phyloP scores from a whole-genome alignment of 2,797 vertebrate species.

The Martes flavigula region DNA sequence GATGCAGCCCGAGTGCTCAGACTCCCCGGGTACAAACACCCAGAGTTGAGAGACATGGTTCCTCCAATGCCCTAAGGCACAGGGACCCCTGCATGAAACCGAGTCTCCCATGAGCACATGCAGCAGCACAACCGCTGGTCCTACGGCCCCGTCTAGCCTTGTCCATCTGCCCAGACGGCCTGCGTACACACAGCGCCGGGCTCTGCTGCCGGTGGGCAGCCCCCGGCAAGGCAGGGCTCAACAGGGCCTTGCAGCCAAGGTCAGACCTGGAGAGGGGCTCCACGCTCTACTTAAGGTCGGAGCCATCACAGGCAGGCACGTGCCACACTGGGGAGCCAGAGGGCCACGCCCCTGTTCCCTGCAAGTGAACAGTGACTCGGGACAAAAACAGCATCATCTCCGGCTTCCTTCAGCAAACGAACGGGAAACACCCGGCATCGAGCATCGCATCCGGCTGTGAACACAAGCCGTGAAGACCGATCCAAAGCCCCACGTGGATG shows the following conservation, averaged over 20 bases:
- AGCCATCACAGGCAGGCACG: not conserved
- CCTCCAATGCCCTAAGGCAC: fast-evolving
- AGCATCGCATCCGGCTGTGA: not conserved
- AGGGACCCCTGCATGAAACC: fast-evolving
- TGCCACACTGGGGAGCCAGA: too few relatives aligned
- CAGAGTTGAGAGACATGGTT: fast-evolving
- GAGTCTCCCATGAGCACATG: not conserved
- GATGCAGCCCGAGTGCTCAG: not conserved
- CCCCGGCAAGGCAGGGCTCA: not conserved
- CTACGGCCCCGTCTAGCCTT: too few relatives aligned
- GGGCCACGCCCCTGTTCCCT: not conserved
- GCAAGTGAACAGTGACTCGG: not conserved
- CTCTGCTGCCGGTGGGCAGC: not conserved
- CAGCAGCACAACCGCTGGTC: not conserved
- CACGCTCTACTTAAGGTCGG: not conserved
- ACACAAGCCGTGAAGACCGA: not conserved
- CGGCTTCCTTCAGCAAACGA: fast-evolving
- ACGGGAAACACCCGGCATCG: too few relatives aligned
- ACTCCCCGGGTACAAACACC: not conserved
- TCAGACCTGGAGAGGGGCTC: not conserved
- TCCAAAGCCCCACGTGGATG: not conserved
- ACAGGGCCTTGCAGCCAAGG: not conserved
- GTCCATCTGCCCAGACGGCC: too few relatives aligned
- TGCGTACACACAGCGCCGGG: too few relatives aligned
- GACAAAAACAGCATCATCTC: not conserved